These are phyloP conservation scores for Castor canadensis DNA, from an alignment of 2,113 vertebrate species.

Conservation along the genomic window DNA sequence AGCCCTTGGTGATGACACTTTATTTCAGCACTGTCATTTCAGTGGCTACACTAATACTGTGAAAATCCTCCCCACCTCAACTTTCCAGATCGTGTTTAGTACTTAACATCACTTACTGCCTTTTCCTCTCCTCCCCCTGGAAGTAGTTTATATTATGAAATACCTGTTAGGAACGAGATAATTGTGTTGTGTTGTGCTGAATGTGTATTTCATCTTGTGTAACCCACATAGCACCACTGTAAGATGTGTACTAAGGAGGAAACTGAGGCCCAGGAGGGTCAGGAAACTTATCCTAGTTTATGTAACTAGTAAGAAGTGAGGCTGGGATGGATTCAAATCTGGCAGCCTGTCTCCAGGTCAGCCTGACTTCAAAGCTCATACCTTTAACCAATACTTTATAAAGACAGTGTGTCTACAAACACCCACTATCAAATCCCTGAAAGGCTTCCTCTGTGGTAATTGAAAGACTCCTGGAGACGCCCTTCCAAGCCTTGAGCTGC, in stretches of 20 bases:
- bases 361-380: conserved; percentile 54
- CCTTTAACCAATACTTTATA: conserved; percentile 32
- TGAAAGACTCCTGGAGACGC: conserved; percentile 28
- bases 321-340: neutral
- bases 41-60: neutral
- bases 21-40: neutral
- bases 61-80: neutral
- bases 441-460: neutral
- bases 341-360: conserved; percentile 18
- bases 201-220: neutral
- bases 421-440: neutral
- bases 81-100: neutral
- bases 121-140: neutral
- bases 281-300: neutral
- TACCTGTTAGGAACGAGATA: neutral
- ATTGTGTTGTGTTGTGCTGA: too few species aligned
- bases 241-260: neutral
- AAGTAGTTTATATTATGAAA: neutral
- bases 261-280: neutral
- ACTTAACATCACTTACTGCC: neutral
- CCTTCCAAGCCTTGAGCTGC: neutral
- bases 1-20: neutral
- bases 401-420: conserved; percentile 13
- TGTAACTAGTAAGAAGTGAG: neutral
- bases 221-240: neutral